phyloP scores from a whole-genome alignment of 2,888 invertebrate species.

The Dexiosoma caninum region DNA sequence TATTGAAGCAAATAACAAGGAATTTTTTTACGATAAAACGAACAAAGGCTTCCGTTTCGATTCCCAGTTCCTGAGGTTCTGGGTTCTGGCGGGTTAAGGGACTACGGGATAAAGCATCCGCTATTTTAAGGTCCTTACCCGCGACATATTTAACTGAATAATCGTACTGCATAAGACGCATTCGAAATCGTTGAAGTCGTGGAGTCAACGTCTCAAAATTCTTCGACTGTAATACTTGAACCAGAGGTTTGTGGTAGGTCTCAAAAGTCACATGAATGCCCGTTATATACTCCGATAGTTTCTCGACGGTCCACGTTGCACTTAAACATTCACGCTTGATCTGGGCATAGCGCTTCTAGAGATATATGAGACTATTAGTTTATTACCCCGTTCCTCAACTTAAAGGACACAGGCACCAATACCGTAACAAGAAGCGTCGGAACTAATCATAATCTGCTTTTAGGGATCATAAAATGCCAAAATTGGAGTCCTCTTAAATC shows the following conservation, averaged over 20 bases:
- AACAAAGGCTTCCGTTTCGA: slow-evolving; percentile 28
- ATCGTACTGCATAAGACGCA: slow-evolving; percentile 28
- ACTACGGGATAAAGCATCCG: slow-evolving; percentile 30
- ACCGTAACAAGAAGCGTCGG: slow-evolving; percentile 24
- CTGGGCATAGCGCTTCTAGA: slow-evolving; percentile 28
- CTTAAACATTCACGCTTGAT: slow-evolving; percentile 34
- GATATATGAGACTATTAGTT: slow-evolving; percentile 14
- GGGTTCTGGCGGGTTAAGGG: not conserved
- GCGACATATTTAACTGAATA: slow-evolving; percentile 24
- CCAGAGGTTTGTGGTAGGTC: slow-evolving; percentile 36
- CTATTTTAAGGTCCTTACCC: slow-evolving; percentile 20
- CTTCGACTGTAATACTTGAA: slow-evolving; percentile 25
- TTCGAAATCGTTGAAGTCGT: slow-evolving; percentile 33
- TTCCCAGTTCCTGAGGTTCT: slow-evolving; percentile 2
- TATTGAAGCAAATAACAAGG: no score
- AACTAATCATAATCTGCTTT: no score
- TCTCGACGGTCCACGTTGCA: slow-evolving; percentile 34
- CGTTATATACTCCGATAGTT: slow-evolving; percentile 36
- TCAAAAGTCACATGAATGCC: slow-evolving; percentile 23
- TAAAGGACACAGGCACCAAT: slow-evolving; percentile 13
- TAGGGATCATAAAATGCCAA: no score
- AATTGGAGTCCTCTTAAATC: no score
- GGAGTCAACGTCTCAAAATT: slow-evolving; percentile 12
- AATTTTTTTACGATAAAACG: no score
- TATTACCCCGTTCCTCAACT: not conserved